Percentiles rank a stretch among this genome's conserved stretches.
Conservation (phyloP, 2,113 vertebrate genomes). For the Myanophis thanlyinensis region DNA sequence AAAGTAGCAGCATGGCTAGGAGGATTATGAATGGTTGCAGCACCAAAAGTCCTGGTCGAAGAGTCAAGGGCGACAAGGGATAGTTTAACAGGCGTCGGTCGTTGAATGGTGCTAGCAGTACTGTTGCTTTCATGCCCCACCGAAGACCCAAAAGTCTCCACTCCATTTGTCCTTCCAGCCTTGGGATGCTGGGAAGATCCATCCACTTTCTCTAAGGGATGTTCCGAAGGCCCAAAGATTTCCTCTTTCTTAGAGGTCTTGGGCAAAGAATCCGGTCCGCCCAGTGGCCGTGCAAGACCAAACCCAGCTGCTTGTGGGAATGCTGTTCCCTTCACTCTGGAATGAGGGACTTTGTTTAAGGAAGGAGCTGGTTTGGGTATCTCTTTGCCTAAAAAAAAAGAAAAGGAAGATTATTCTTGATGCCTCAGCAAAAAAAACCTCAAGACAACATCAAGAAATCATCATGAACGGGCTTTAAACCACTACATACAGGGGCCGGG, state of each 20-base stretch:
- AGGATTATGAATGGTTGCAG: accelerated
- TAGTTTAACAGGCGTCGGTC: accelerated
- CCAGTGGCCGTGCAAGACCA: neutral
- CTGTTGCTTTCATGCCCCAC: neutral
- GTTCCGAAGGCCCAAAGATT: neutral
- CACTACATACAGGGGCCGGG: too few species aligned
- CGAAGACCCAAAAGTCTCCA: neutral
- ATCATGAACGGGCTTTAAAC: neutral
- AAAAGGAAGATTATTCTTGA: conserved; percentile 4
- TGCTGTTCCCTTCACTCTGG: neutral
- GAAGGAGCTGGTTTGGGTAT: neutral
- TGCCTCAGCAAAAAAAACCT: neutral
- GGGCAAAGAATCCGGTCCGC: accelerated
- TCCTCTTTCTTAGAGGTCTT: conserved; percentile 16
- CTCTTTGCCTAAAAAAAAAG: conserved; percentile 52
- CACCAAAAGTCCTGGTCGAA: neutral
- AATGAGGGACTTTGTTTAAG: neutral
- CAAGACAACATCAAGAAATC: neutral
- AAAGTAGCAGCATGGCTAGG: neutral
- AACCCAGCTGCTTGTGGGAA: neutral
- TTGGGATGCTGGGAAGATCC: neutral
- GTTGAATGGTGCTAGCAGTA: accelerated
- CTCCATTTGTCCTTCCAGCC: neutral
- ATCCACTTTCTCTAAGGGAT: conserved; percentile 22
- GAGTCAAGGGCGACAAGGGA: neutral